Conservation (phyloP, 2,113 vertebrate species). For the Carassius auratus region DNA sequence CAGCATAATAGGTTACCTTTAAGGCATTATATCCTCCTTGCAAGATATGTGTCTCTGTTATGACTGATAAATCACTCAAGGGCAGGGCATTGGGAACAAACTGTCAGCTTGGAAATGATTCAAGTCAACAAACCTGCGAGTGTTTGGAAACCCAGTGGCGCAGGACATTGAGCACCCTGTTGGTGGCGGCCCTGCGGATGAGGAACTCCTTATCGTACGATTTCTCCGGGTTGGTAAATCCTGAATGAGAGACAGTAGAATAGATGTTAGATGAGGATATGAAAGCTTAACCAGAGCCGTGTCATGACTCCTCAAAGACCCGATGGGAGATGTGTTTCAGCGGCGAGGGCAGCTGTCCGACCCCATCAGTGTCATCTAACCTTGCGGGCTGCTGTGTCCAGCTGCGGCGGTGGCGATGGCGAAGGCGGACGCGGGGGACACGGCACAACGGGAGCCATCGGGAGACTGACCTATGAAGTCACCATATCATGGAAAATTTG, state of each 20-base stretch:
- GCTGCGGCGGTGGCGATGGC: conserved; percentile 95
- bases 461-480: conserved; percentile 76
- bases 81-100: not conserved
- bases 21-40: not conserved
- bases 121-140: conserved; percentile 83
- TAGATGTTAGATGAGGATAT: not conserved
- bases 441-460: conserved; percentile 84
- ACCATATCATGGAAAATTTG: not conserved
- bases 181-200: conserved; percentile 93
- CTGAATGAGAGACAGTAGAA: conserved; percentile 66
- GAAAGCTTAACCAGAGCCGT: not conserved
- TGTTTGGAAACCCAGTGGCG: conserved; percentile 98
- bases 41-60: not conserved
- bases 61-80: not conserved
- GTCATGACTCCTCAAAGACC: not conserved
- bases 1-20: not conserved
- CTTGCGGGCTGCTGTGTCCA: conserved; percentile 87
- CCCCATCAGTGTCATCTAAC: conserved; percentile 65
- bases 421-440: conserved; percentile 92
- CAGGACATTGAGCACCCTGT: conserved; percentile 93
- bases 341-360: not conserved
- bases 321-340: not conserved
- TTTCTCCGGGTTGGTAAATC: conserved; percentile 86
- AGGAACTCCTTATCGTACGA: conserved; percentile 94
- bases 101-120: not conserved